Evolutionary conservation across 2,888 invertebrate genomes (phyloP).

Genomic region (Volucella bombylans): DNA sequence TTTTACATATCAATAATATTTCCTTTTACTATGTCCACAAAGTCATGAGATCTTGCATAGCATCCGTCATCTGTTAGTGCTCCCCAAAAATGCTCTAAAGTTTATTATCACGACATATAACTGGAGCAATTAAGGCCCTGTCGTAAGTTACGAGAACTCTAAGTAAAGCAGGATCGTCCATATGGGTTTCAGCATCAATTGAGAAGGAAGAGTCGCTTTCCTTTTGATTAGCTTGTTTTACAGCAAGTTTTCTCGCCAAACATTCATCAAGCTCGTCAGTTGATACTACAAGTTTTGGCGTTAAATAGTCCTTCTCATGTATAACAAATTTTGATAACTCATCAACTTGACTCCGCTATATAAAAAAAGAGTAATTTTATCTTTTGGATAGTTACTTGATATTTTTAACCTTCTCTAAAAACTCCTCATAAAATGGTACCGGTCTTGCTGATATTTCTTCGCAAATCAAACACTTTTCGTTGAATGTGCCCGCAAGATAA

Average conservation of each 20-base stretch:
- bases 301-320: slow-evolving; percentile 85
- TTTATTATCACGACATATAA: slow-evolving; percentile 91
- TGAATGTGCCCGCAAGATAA: slow-evolving; percentile 94
- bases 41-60: slow-evolving; percentile 97
- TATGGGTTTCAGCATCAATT: slow-evolving; percentile 92
- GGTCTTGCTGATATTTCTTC: slow-evolving; percentile 91
- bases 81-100: slow-evolving; percentile 99
- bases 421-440: slow-evolving; percentile 96
- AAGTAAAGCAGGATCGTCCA: slow-evolving; percentile 90
- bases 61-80: slow-evolving; percentile 94
- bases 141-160: slow-evolving; percentile 89
- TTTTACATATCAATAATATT: slow-evolving; percentile 95
- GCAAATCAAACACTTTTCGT: slow-evolving; percentile 87
- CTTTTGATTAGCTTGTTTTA: slow-evolving; percentile 90
- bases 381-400: slow-evolving; percentile 95
- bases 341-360: slow-evolving; percentile 87
- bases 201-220: slow-evolving; percentile 92
- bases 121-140: slow-evolving; percentile 87
- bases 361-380: slow-evolving; percentile 91
- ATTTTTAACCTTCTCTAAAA: slow-evolving; percentile 87
- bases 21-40: slow-evolving; percentile 95
- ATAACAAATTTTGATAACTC: slow-evolving; percentile 85
- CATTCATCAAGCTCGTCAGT: slow-evolving; percentile 87
- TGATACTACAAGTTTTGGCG: slow-evolving; percentile 86
- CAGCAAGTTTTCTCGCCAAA: slow-evolving; percentile 90